Percentiles rank a stretch among this genome's conserved stretches.
Conservation (phyloP, 2,888 invertebrate species). For the Euplagia quadripunctaria region DNA sequence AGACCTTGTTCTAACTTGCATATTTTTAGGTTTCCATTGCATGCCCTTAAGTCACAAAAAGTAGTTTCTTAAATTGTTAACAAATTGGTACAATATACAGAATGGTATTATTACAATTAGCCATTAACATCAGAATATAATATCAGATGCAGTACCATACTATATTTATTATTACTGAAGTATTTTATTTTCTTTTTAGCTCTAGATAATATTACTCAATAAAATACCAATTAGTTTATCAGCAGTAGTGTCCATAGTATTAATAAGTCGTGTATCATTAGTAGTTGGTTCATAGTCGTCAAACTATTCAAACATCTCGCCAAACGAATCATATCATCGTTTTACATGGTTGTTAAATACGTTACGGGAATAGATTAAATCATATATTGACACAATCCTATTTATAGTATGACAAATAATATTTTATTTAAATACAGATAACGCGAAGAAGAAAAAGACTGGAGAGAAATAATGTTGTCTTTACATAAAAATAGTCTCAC, state of each 20-base stretch:
- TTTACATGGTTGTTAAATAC: background rate
- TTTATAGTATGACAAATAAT: background rate
- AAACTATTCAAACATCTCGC: background rate
- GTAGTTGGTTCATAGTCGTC: background rate
- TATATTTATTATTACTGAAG: background rate
- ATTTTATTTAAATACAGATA: background rate
- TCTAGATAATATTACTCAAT: conserved; percentile 3
- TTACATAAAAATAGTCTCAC: background rate
- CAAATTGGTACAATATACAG: background rate
- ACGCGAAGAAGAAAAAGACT: background rate
- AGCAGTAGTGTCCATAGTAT: background rate
- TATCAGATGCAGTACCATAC: background rate
- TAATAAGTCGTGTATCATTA: background rate
- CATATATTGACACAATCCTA: background rate
- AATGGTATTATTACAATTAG: background rate
- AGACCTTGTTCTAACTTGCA: conserved; percentile 5
- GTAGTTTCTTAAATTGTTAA: conserved; percentile 1
- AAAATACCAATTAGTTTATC: background rate
- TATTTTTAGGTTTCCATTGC: conserved; percentile 27
- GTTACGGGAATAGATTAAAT: background rate
- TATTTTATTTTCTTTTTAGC: conserved; percentile 1
- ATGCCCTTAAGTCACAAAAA: conserved; percentile 29
- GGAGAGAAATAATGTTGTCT: conserved; percentile 4
- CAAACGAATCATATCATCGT: background rate
- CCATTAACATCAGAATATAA: background rate